These are phyloP conservation scores for Phoebastria nigripes DNA, from an alignment of 2,797 vertebrate genomes.

Conservation along the genomic window DNA sequence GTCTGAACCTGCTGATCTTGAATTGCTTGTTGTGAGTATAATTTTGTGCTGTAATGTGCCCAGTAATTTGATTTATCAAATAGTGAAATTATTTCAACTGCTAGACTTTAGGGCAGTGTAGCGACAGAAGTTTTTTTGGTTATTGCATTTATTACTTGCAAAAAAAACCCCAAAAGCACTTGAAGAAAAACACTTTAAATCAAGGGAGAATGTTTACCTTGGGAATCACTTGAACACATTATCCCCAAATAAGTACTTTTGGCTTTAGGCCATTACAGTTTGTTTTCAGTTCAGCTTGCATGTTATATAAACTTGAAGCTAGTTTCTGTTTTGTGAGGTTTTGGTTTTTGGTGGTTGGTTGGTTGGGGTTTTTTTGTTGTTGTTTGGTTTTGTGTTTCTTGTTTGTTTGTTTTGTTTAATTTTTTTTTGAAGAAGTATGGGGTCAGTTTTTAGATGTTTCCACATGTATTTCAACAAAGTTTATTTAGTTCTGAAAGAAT, in stretches of 20 bases:
- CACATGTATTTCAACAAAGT: background rate
- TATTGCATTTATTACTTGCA: background rate
- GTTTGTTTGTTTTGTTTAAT: background rate
- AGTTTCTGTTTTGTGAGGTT: background rate
- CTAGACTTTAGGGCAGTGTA: background rate
- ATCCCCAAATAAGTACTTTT: background rate
- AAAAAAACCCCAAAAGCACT: background rate
- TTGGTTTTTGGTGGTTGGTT: rapidly evolving
- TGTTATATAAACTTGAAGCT: background rate
- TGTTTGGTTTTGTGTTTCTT: background rate
- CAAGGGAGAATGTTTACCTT: background rate
- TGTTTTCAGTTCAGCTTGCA: background rate
- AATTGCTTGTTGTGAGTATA: background rate
- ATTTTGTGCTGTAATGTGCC: background rate
- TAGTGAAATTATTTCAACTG: background rate
- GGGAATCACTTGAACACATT: background rate
- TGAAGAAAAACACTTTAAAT: background rate
- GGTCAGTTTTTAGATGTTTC: background rate
- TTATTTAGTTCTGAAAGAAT: background rate
- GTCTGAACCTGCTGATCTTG: background rate
- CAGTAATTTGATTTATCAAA: background rate
- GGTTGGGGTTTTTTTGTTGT: background rate
- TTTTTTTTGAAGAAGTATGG: background rate
- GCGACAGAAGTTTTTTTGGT: background rate
- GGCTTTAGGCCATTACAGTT: background rate